Percentiles rank a stretch among this genome's conserved stretches.
Evolutionary conservation across 2,797 vertebrate species (phyloP).

Genomic region (Crax fasciolata): DNA sequence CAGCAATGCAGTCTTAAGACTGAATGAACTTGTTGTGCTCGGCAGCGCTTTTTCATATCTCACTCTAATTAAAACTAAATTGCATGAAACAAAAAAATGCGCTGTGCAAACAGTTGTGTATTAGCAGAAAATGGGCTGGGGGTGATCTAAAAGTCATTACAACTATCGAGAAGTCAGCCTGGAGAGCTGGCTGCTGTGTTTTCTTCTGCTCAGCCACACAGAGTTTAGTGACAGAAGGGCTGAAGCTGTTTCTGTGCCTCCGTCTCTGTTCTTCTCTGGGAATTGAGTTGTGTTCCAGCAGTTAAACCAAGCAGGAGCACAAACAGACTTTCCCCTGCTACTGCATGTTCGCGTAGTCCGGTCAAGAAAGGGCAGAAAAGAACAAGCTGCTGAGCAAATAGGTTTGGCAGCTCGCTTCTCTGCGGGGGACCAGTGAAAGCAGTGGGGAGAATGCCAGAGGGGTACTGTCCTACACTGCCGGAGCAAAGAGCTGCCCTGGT

Average conservation of each 20-base stretch:
- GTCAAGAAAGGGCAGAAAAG: not conserved
- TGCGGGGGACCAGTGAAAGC: not conserved
- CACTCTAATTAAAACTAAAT: not conserved
- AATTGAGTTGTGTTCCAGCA: not conserved
- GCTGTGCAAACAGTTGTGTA: not conserved
- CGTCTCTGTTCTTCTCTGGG: not conserved
- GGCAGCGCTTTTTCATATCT: not conserved
- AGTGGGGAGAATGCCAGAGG: rapidly evolving
- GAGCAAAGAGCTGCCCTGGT: not conserved
- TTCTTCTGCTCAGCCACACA: not conserved
- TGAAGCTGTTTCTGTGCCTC: not conserved
- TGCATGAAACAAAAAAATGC: not conserved
- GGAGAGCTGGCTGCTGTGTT: not conserved
- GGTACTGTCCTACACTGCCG: not conserved
- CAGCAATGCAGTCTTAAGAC: not conserved
- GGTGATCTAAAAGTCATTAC: not conserved
- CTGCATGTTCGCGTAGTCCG: not conserved
- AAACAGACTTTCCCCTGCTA: not conserved
- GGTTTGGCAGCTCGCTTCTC: not conserved
- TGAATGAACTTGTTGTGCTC: not conserved
- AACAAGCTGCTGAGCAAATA: not conserved
- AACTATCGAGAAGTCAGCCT: not conserved
- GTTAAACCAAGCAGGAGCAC: not conserved
- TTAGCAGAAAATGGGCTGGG: not conserved
- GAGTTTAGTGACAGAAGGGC: not conserved